phyloP scores from a whole-genome alignment of 2,888 invertebrate species.

The Alloplasta piceator region DNA sequence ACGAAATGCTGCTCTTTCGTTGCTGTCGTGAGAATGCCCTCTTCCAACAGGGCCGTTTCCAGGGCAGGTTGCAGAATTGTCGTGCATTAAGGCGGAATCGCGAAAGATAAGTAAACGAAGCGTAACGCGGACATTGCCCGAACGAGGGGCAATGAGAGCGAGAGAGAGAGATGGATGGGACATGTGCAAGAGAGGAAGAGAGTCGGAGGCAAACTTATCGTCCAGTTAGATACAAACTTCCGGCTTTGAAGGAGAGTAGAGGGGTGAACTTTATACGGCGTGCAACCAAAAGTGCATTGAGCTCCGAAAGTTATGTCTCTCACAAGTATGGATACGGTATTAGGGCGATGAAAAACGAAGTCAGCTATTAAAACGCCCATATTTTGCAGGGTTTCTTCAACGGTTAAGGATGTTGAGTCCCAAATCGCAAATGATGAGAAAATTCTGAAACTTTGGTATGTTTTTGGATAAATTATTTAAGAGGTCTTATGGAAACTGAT shows the following conservation, averaged over 20 bases:
- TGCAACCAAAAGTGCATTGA: constrained; percentile 61
- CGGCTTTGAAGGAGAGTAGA: constrained; percentile 48
- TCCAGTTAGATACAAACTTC: constrained; percentile 66
- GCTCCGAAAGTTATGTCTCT: constrained; percentile 29
- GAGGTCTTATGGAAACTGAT: too few relatives aligned
- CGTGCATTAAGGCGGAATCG: constrained; percentile 58
- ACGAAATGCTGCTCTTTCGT: background rate
- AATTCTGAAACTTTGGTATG: too few relatives aligned
- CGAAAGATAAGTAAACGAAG: constrained; percentile 63
- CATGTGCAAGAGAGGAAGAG: too few relatives aligned
- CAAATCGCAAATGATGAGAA: too few relatives aligned
- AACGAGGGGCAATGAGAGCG: constrained; percentile 27
- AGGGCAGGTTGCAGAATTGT: constrained; percentile 3
- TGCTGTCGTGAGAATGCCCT: too few relatives aligned
- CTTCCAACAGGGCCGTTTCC: background rate
- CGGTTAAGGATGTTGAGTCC: too few relatives aligned
- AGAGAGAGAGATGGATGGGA: background rate
- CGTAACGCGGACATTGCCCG: constrained; percentile 53
- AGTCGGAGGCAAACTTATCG: constrained; percentile 57
- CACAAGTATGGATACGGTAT: too few relatives aligned
- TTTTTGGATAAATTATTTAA: too few relatives aligned
- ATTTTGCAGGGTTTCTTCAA: too few relatives aligned
- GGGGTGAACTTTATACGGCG: constrained; percentile 56
- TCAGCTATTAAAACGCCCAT: too few relatives aligned
- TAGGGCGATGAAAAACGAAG: too few relatives aligned